phyloP scores from a whole-genome alignment of 35 echinoderm and acorn worm genomes.

The Stichopus chloronotus region DNA sequence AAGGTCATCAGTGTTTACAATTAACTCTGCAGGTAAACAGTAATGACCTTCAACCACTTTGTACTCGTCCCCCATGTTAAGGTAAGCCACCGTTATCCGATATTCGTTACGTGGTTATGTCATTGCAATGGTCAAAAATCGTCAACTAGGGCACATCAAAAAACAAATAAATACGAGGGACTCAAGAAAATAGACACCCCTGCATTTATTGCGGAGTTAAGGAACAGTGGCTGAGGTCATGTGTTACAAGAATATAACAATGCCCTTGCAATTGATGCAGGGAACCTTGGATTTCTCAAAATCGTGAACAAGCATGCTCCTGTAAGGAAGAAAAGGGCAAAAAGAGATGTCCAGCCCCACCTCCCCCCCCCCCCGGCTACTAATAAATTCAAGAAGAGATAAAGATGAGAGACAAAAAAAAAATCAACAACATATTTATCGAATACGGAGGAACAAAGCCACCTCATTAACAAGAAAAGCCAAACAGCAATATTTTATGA shows the following conservation, averaged over 20 bases:
- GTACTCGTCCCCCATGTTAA: neutral
- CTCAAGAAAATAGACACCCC: neutral
- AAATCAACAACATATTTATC: neutral
- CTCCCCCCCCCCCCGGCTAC: neutral
- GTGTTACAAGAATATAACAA: no score
- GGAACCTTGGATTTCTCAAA: neutral
- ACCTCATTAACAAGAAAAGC: neutral
- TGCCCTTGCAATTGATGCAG: neutral
- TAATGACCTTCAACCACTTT: no score
- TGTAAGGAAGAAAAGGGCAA: slow-evolving; percentile 6
- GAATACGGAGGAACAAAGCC: neutral
- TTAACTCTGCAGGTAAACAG: no score
- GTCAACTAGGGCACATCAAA: neutral
- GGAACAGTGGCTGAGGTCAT: neutral
- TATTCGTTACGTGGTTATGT: neutral
- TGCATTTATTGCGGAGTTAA: neutral
- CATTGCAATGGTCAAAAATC: neutral
- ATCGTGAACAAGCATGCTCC: neutral
- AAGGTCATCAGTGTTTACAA: no score
- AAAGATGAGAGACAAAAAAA: neutral
- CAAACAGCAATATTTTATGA: neutral
- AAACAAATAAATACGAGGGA: neutral
- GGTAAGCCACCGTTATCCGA: no score
- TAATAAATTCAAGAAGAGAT: neutral
- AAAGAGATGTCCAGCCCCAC: neutral